phyloP scores from a whole-genome alignment of 1,140 invertebrate genomes.

The Andrena cerasifolii region DNA sequence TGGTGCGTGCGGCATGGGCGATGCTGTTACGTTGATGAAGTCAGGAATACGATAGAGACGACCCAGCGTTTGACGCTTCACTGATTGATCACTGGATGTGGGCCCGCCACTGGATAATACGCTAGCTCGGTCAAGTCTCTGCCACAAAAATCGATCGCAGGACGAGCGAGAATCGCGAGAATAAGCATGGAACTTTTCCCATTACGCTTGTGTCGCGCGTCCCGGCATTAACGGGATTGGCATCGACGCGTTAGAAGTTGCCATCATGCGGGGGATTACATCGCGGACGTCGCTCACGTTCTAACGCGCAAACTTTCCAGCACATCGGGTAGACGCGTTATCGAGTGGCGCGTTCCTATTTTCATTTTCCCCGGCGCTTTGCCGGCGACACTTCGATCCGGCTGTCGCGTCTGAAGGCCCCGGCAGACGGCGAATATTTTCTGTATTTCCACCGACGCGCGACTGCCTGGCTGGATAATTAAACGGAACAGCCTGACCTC shows the following conservation, averaged over 20 bases:
- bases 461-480: slow-evolving; percentile 34
- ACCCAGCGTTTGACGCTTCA: too few relatives aligned
- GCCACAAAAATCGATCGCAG: neutral
- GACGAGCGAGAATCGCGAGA: neutral
- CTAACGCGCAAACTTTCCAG: slow-evolving; percentile 31
- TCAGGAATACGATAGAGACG: too few relatives aligned
- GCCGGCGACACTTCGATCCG: slow-evolving; percentile 21
- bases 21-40: too few relatives aligned
- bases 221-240: slow-evolving; percentile 14
- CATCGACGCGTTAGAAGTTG: slow-evolving; percentile 18
- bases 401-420: neutral
- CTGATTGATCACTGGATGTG: too few relatives aligned
- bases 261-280: slow-evolving; percentile 1
- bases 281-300: slow-evolving; percentile 23
- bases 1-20: too few relatives aligned
- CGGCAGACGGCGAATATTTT: slow-evolving; percentile 9
- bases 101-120: too few relatives aligned
- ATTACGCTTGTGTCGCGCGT: slow-evolving; percentile 40
- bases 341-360: slow-evolving; percentile 3
- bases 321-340: neutral
- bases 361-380: slow-evolving; percentile 12
- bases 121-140: too few relatives aligned
- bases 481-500: slow-evolving; percentile 36
- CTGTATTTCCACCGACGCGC: neutral
- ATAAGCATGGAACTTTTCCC: slow-evolving; percentile 40